phyloP scores from a whole-genome alignment of 2,888 invertebrate genomes.

The Tetrapedia diversipes region DNA sequence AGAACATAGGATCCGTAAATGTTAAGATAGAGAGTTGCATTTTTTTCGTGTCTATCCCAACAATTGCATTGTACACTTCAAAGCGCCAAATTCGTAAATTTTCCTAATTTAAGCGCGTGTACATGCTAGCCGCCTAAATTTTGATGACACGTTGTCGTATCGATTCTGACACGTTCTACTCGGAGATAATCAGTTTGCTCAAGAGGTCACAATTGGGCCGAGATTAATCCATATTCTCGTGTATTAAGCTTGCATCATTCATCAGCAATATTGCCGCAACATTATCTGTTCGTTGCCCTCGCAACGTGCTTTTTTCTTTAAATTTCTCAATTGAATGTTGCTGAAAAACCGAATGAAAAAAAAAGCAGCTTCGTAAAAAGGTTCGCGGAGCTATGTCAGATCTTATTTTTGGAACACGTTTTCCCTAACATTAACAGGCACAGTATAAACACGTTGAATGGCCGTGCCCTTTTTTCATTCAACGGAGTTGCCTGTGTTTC shows the following conservation, averaged over 20 bases:
- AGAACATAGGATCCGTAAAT: no score
- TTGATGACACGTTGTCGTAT: no score
- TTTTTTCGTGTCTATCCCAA: slow-evolving; percentile 15
- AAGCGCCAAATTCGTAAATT: background rate
- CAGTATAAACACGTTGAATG: background rate
- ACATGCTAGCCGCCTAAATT: no score
- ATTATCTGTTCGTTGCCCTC: background rate
- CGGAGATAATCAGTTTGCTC: background rate
- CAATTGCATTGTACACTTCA: slow-evolving; percentile 25
- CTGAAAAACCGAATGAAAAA: no score
- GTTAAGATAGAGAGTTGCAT: slow-evolving; percentile 9
- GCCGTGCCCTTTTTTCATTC: background rate
- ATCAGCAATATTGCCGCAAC: background rate
- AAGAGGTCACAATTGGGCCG: background rate
- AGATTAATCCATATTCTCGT: slow-evolving; percentile 4
- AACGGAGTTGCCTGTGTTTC: slow-evolving; percentile 18
- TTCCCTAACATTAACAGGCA: no score
- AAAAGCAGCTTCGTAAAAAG: no score
- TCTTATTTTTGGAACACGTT: background rate
- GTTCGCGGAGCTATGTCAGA: no score
- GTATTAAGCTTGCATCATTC: slow-evolving; percentile 4
- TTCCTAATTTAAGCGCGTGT: background rate
- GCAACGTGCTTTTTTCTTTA: no score
- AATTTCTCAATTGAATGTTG: no score
- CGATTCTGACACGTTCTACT: background rate